Conservation (phyloP, 1,140 invertebrate genomes). For the Panagrolaimus sp. region DNA sequence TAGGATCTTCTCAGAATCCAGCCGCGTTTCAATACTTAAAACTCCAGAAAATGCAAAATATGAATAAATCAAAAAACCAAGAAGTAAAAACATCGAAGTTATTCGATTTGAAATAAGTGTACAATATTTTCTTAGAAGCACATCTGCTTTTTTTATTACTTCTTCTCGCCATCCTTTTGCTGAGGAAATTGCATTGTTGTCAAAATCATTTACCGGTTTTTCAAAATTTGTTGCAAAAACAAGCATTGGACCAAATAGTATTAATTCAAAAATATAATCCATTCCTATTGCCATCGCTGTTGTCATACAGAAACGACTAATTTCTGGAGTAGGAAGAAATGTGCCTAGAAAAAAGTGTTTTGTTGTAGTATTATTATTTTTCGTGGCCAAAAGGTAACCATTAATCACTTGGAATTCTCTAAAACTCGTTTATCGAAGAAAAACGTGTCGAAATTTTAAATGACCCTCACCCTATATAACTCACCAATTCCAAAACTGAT, state of each 20-base stretch:
- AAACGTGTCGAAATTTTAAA: no score
- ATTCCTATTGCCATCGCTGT: constrained; percentile 38
- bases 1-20: constrained; percentile 53
- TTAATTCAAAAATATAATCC: constrained; percentile 37
- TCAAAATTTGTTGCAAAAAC: constrained; percentile 32
- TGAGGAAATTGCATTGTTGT: constrained; percentile 1
- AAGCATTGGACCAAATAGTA: constrained; percentile 38
- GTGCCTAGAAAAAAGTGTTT: constrained; percentile 57
- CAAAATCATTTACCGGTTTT: constrained; percentile 7
- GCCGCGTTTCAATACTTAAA: constrained; percentile 40
- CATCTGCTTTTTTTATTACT: not conserved
- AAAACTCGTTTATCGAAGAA: no score
- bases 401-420: no score
- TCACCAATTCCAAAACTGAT: constrained; percentile 88
- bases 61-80: constrained; percentile 31
- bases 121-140: constrained; percentile 36
- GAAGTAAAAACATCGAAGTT: constrained; percentile 25
- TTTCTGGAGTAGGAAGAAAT: constrained; percentile 62
- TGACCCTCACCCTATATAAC: no score
- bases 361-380: no score
- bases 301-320: constrained; percentile 60
- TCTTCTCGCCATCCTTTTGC: constrained; percentile 14
- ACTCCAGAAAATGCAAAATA: constrained; percentile 38
- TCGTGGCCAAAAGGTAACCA: no score
- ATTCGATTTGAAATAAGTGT: constrained; percentile 28